These are phyloP conservation scores for Scrobipalpa atriplicella DNA, from an alignment of 2,888 invertebrate species.

Conservation along the genomic window DNA sequence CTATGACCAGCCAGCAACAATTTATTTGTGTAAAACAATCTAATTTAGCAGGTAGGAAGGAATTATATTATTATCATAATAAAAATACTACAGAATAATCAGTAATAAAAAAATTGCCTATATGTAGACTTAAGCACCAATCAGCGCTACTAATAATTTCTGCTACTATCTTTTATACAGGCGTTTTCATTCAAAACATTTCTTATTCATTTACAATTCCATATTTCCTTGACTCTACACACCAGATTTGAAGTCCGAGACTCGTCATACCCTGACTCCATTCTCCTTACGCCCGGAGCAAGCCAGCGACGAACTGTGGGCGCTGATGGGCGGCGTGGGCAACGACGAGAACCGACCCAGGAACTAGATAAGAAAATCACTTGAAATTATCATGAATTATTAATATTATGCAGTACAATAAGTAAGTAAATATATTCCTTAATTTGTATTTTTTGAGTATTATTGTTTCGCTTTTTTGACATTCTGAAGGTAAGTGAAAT, in stretches of 20 bases:
- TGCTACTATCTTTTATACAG: too few relatives aligned
- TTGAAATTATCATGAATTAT: not conserved
- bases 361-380: not conserved
- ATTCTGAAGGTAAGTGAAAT: too few relatives aligned
- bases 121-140: too few relatives aligned
- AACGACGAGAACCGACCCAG: conserved; percentile 3
- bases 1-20: too few relatives aligned
- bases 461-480: too few relatives aligned
- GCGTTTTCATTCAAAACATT: not conserved
- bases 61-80: too few relatives aligned
- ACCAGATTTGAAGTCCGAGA: conserved; percentile 23
- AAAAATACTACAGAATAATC: too few relatives aligned
- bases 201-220: not conserved
- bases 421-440: not conserved
- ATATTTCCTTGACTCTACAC: conserved; percentile 5
- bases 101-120: too few relatives aligned
- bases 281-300: not conserved
- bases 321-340: not conserved
- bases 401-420: not conserved
- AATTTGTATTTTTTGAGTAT: not conserved
- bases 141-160: too few relatives aligned
- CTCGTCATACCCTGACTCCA: conserved; percentile 13
- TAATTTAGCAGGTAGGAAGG: too few relatives aligned
- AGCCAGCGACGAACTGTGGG: conserved; percentile 7
- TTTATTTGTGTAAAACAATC: too few relatives aligned